Evolutionary conservation across 2,113 vertebrate genomes (phyloP), one percentile per base, ranked within the genome.

Genomic region (Bos taurus): DNA sequence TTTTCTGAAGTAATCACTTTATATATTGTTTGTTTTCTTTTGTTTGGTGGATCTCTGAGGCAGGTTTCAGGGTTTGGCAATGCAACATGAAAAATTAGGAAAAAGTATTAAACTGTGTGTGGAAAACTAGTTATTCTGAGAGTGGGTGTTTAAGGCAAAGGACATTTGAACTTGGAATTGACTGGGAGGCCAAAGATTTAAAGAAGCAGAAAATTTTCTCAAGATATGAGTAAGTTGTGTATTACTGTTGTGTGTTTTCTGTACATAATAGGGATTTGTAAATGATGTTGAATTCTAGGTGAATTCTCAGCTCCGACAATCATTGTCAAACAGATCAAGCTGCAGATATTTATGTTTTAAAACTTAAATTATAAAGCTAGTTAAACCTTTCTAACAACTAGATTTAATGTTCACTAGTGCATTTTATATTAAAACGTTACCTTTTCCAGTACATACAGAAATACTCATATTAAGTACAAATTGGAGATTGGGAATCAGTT

Each of bases 271-370:
- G 52, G 14, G 96, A 43, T 98, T 97, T 96, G 60, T 98, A 98
- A 98, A 89, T 98, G 98, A 96, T 95, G 74, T 98, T 98, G 97
- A 98, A 88, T 98, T 96, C 96, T 98, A 99, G 99, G 99, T 98
- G 97, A 98, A 87, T 98, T 97, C 97, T 98, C 98, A 98, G 99
- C 99, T 99, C 97, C 0, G 99, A 99, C 99, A 99, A 99, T 99
- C 99, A 99, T 98, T 98, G 98, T 98, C 98, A 99, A 52, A 98
- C 97, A 98, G 97, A 98, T 98, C 98, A 97, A 98, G 98, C 98
- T 99, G 99, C 98, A 98, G 98, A 98, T 99, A 99, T 99, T 99
- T 99, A 99, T 99, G 98, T 98, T 97, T 97, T 98, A 98, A 98
- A 98, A 97, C 71, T 81, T 98, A 98, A 98, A 97, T 98, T 98